phyloP scores from a whole-genome alignment of 2,113 vertebrate genomes.

The Herpailurus yagouaroundi region DNA sequence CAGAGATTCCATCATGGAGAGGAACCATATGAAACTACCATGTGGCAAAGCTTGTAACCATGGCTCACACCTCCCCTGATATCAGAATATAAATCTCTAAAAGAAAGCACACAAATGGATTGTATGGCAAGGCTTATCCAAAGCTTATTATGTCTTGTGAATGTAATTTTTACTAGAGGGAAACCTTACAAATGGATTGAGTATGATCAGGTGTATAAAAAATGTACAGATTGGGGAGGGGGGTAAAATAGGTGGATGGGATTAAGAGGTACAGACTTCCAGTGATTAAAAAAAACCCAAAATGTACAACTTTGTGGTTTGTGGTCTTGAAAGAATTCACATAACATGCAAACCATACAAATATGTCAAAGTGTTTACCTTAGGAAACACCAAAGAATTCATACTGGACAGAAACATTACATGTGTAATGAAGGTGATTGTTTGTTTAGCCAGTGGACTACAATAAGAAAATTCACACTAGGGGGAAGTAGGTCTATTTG shows the following conservation, averaged over 20 bases:
- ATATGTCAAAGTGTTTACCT: slow-evolving; percentile 40
- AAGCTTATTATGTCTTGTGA: not conserved
- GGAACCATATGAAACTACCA: not conserved
- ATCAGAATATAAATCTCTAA: not conserved
- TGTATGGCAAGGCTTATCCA: not conserved
- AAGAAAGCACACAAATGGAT: not conserved
- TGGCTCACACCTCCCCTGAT: not conserved
- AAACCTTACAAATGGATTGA: not conserved
- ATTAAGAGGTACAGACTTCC: not conserved
- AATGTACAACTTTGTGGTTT: not conserved
- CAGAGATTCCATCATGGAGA: not conserved
- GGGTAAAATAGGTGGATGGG: not conserved
- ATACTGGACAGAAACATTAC: not conserved
- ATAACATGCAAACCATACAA: not conserved
- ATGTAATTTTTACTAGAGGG: not conserved
- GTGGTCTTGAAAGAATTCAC: not conserved
- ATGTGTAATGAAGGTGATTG: not conserved
- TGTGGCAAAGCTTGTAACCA: not conserved
- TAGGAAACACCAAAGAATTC: slow-evolving; percentile 80
- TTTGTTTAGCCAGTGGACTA: not conserved
- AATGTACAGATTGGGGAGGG: not conserved
- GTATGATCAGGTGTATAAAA: not conserved
- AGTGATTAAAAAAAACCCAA: not conserved
- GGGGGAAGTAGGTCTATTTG: not conserved
- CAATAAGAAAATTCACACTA: not conserved